Evolutionary conservation across 2,888 invertebrate genomes (phyloP).

Genomic region (Temnothorax unifasciatus): DNA sequence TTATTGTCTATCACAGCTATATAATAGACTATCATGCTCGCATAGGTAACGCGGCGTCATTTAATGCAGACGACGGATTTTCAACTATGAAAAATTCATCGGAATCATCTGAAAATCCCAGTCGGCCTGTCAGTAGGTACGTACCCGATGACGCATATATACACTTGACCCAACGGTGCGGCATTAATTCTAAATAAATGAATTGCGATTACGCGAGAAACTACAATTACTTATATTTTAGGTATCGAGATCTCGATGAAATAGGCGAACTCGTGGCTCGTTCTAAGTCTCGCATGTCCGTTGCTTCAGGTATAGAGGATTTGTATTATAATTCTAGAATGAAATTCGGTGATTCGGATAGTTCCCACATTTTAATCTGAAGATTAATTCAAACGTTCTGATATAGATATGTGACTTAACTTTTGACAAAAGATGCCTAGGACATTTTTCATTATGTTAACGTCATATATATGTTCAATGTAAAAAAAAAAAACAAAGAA

Average conservation of each 20-base stretch:
- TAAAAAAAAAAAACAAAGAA: conserved; percentile 32
- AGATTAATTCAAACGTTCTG: conserved; percentile 56
- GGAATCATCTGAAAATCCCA: conserved; percentile 84
- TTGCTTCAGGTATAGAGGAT: conserved; percentile 83
- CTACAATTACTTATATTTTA: conserved; percentile 70
- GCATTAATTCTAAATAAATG: not conserved
- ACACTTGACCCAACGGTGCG: not conserved
- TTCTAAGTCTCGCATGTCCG: conserved; percentile 84
- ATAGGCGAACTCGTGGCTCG: conserved; percentile 85
- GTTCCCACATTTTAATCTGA: conserved; percentile 82
- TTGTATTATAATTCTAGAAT: conserved; percentile 82
- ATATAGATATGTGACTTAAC: conserved; percentile 44
- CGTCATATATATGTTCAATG: conserved; percentile 42
- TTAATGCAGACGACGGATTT: conserved; percentile 82
- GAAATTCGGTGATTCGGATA: conserved; percentile 82
- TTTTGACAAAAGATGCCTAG: conserved; percentile 34
- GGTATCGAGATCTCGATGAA: conserved; percentile 88
- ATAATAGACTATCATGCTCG: conserved; percentile 36
- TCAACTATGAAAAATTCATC: conserved; percentile 81
- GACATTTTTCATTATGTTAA: conserved; percentile 48
- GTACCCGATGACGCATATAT: not conserved
- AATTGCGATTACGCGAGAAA: not conserved
- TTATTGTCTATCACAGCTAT: not conserved
- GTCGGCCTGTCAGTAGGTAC: conserved; percentile 86
- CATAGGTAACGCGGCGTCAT: conserved; percentile 78